phyloP scores from a whole-genome alignment of 2,888 invertebrate genomes.

The Neoitamus cyanurus region DNA sequence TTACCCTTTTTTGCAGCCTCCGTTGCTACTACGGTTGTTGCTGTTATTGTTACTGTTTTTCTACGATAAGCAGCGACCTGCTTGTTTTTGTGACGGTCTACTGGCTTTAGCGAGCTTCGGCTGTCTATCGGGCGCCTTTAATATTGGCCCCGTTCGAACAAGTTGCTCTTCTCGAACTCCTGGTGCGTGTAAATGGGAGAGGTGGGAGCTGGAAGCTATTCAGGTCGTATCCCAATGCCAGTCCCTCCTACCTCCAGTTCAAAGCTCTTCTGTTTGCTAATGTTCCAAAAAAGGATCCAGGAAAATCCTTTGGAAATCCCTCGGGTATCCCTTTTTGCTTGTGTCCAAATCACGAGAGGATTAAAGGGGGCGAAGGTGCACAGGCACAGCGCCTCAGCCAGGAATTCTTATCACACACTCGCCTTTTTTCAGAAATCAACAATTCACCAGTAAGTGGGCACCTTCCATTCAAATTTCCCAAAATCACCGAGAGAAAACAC shows the following conservation, averaged over 20 bases:
- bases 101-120: background rate
- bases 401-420: slow-evolving; percentile 22
- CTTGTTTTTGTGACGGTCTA: background rate
- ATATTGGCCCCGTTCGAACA: background rate
- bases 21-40: background rate
- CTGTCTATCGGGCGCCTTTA: slow-evolving; percentile 8
- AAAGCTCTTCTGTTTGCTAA: slow-evolving; percentile 28
- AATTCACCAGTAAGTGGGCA: background rate
- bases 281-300: slow-evolving; percentile 1
- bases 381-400: background rate
- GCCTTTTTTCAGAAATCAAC: background rate
- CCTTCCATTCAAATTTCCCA: background rate
- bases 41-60: background rate
- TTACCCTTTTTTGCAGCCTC: slow-evolving; percentile 46
- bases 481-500: background rate
- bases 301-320: slow-evolving; percentile 6
- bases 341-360: background rate
- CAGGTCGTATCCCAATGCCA: background rate
- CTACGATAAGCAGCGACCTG: background rate
- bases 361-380: background rate
- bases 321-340: slow-evolving; percentile 35
- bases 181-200: background rate
- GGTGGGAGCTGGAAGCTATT: background rate
- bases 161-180: background rate
- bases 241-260: background rate